Conservation (phyloP, 2,113 vertebrate genomes). For the Saguinus midas region DNA sequence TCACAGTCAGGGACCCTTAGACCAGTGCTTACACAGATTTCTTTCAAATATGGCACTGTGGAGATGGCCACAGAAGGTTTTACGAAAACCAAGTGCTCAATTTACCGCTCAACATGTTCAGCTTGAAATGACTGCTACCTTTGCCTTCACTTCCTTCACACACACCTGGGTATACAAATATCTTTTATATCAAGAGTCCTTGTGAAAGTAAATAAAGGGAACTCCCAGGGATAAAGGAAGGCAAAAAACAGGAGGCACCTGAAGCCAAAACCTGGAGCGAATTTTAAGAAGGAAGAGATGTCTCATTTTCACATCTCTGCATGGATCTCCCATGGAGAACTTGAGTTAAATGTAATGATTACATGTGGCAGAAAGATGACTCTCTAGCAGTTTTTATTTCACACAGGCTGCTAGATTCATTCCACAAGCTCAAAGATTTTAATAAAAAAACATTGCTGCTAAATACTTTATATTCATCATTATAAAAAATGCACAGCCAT, state of each 20-base stretch:
- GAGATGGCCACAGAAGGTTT: no score
- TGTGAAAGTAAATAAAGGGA: not conserved
- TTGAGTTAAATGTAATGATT: not conserved
- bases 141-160: no score
- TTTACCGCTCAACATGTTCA: no score
- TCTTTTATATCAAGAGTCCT: no score
- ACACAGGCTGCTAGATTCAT: not conserved
- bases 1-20: no score
- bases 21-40: no score
- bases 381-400: not conserved
- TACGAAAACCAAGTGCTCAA: no score
- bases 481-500: not conserved
- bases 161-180: no score
- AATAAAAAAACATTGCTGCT: not conserved
- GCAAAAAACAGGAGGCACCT: not conserved
- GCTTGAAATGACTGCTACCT: no score
- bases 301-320: not conserved
- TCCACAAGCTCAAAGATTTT: not conserved
- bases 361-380: not conserved
- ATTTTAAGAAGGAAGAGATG: not conserved
- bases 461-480: not conserved
- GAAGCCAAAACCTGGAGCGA: not conserved
- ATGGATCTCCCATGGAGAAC: no score
- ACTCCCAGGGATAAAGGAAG: not conserved
- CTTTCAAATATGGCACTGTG: no score